These are phyloP conservation scores for Trypoxylon attenuatum DNA, from an alignment of 2,888 invertebrate genomes.

Conservation along the genomic window DNA sequence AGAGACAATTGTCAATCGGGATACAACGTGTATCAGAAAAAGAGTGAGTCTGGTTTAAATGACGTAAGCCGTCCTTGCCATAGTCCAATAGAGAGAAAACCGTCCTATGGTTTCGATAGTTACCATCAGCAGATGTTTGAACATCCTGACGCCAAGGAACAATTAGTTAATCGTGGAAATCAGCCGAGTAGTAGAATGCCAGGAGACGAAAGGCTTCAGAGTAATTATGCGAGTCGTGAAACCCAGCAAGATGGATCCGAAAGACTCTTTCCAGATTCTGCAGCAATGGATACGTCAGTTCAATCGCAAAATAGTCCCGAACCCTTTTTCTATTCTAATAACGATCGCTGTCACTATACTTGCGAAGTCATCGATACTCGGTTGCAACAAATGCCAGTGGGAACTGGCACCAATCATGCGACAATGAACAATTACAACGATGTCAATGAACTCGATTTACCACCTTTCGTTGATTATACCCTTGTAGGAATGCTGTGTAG, in stretches of 20 bases:
- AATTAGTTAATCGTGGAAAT: conserved; percentile 37
- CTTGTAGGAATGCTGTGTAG: conserved; percentile 71
- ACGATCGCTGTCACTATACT: conserved; percentile 69
- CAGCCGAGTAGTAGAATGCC: conserved; percentile 43
- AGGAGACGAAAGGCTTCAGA: conserved; percentile 58
- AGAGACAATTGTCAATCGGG: conserved; percentile 35
- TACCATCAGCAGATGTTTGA: conserved; percentile 53
- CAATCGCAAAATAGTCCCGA: conserved; percentile 64
- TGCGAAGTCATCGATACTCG: conserved; percentile 70
- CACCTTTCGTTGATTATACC: conserved; percentile 71
- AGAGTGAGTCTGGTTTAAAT: conserved; percentile 42
- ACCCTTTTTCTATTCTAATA: conserved; percentile 62
- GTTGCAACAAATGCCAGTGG: conserved; percentile 50
- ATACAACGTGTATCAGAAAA: conserved; percentile 37
- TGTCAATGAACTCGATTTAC: conserved; percentile 64
- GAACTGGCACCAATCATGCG: conserved; percentile 11
- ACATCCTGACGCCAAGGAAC: conserved; percentile 31
- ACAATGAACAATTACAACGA: conserved; percentile 50
- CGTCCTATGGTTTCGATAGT: conserved; percentile 33
- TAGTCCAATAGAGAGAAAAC: conserved; percentile 48
- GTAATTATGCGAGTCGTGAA: conserved; percentile 52
- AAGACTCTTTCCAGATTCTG: conserved; percentile 55
- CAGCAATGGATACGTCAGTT: conserved; percentile 33
- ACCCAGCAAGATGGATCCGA: conserved; percentile 40
- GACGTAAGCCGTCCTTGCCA: conserved; percentile 60